These are phyloP conservation scores for Calidris pugnax DNA, from an alignment of 2,113 vertebrate species.

Conservation along the genomic window DNA sequence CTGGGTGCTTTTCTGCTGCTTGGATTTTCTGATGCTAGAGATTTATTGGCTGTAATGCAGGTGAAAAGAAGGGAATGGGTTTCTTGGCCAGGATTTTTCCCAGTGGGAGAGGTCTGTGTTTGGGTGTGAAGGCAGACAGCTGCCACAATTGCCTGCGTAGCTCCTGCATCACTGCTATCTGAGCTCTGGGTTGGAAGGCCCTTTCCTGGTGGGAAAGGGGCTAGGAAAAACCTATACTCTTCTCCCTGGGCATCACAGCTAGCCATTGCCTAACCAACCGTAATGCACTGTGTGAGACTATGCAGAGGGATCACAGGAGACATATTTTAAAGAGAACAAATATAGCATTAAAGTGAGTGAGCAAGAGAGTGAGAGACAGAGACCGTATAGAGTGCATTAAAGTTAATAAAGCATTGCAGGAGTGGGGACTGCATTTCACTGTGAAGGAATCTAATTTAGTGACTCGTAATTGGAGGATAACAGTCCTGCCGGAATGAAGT, in stretches of 20 bases:
- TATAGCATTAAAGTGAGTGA: constrained; percentile 57
- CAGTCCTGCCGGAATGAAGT: constrained; percentile 51
- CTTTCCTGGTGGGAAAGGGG: not conserved
- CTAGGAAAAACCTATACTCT: constrained; percentile 17
- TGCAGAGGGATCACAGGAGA: constrained; percentile 12
- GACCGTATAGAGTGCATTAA: constrained; percentile 56
- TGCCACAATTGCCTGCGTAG: not conserved
- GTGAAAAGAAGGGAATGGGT: not conserved
- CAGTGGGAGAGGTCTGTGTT: not conserved
- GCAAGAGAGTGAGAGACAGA: constrained; percentile 46
- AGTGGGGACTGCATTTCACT: constrained; percentile 55
- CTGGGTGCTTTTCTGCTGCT: not conserved
- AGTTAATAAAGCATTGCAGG: constrained; percentile 70
- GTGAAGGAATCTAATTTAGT: constrained; percentile 69
- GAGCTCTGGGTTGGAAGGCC: constrained; percentile 13
- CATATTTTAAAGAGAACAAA: constrained; percentile 66
- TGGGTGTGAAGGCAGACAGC: not conserved
- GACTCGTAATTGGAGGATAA: constrained; percentile 61
- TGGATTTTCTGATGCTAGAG: not conserved
- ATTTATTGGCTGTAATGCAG: not conserved
- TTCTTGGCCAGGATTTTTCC: not conserved
- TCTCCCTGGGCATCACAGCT: constrained; percentile 40
- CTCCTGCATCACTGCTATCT: not conserved
- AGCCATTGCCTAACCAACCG: not conserved
- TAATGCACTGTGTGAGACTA: constrained; percentile 33